Evolutionary conservation across 1,140 invertebrate genomes (phyloP).

Genomic region (Mercenaria mercenaria): DNA sequence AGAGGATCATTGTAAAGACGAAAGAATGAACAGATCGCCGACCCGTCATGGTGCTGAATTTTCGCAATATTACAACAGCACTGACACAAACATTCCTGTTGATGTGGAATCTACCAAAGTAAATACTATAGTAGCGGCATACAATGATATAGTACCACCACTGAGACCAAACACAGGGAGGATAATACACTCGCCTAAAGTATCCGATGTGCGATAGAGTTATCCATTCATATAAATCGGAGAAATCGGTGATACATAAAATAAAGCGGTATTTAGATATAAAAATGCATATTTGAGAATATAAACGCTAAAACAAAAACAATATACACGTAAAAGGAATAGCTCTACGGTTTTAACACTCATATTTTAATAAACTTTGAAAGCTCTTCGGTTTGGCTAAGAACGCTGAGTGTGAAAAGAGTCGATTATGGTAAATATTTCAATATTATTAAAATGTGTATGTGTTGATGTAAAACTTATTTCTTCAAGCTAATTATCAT

Average conservation of each 20-base stretch:
- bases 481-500: neutral
- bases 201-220: neutral
- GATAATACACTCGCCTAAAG: neutral
- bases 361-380: too few relatives aligned
- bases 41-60: neutral
- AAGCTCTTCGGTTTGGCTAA: too few relatives aligned
- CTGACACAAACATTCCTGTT: neutral
- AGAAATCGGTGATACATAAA: too few relatives aligned
- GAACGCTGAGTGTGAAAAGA: too few relatives aligned
- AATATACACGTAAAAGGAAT: too few relatives aligned
- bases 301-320: too few relatives aligned
- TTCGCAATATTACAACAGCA: neutral
- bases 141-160: constrained; percentile 37
- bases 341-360: too few relatives aligned
- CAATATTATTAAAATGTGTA: too few relatives aligned
- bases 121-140: constrained; percentile 1
- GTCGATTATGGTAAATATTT: too few relatives aligned
- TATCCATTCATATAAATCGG: neutral
- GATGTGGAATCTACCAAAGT: neutral
- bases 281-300: neutral
- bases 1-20: constrained; percentile 8
- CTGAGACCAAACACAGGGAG: constrained; percentile 44
- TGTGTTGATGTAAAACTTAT: too few relatives aligned
- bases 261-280: neutral
- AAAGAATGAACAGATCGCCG: constrained; percentile 10